phyloP scores from a whole-genome alignment of 2,113 vertebrate genomes.

The Megaptera novaeangliae region DNA sequence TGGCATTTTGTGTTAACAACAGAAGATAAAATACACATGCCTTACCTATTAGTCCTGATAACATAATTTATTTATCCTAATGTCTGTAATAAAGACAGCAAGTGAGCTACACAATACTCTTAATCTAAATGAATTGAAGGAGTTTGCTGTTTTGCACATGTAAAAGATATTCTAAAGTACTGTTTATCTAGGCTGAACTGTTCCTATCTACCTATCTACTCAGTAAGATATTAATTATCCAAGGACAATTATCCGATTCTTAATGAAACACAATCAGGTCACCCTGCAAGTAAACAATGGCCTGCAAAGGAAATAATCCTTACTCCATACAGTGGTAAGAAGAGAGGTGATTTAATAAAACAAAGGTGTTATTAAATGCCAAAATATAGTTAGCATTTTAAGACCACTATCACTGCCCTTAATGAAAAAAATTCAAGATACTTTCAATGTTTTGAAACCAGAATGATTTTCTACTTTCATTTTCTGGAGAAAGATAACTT shows the following conservation, averaged over 20 bases:
- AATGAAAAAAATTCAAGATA: neutral
- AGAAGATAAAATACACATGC: constrained; percentile 1
- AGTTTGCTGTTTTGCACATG: neutral
- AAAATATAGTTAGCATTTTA: neutral
- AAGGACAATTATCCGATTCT: neutral
- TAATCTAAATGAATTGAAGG: neutral
- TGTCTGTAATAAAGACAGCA: constrained; percentile 25
- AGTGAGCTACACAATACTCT: neutral
- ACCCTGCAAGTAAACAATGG: neutral
- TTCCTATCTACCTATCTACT: neutral
- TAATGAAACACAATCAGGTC: neutral
- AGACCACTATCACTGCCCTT: neutral
- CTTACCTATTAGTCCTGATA: constrained; percentile 1
- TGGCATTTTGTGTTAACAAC: constrained; percentile 31
- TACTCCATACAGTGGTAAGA: neutral
- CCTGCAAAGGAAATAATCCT: neutral
- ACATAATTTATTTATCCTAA: constrained; percentile 44
- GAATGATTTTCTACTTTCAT: neutral
- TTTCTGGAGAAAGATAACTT: neutral
- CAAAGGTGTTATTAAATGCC: neutral
- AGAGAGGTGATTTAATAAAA: neutral
- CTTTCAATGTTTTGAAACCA: neutral
- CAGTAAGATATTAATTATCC: neutral
- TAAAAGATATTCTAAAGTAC: neutral
- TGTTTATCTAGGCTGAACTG: neutral